Base-by-base conservation (phyloP, 2,113 vertebrate genomes). In the Zeus faber region DNA sequence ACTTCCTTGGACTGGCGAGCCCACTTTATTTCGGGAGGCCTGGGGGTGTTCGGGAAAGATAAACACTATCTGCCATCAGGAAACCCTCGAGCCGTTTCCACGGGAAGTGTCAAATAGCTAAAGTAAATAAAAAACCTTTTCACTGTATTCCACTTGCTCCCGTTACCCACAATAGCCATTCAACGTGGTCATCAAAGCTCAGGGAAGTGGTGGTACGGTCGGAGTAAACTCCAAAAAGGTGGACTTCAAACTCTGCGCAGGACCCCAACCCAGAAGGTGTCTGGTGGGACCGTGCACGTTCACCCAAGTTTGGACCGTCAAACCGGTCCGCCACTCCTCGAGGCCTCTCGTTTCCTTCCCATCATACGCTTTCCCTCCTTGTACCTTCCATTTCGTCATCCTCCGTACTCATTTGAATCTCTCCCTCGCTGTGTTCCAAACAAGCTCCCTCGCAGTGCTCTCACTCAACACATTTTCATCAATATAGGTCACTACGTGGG, bases 31-130 rank as follows among this genome's bases (percentile, higher is more conserved):
- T 97, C 89, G 91, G 94, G 94, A 95, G 94, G 93, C 91, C 90
- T 94, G 91, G 92, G 92, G 94, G 95, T 94, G 91, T 94, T 96
- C 84, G 90, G 90, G 91, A 94, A 97, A 98, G 95, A 99, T 97
- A 98, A 98, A 99, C 95, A 98, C 93, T 94, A 95, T 96, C 94
- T 95, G 92, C 94, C 93, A 95, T 94, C 96, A 96, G 96, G 96
- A 98, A 97, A 95, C 91, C 93, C 94, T 94, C 83, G 89, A 93
- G 93, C 89, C 88, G 89, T 98, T 98, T 97, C 95, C 95, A 96
- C 90, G 87, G 96, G 97, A 99, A 98, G 93, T 95, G 94, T 96
- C 92, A 93, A 94, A 94, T 94, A 90, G 89, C 92, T 98, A 91
- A 96, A 97, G 94, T 98, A 97, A 98, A 99, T 93, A 97, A 90